These are phyloP conservation scores for Melanchra persicariae DNA, from an alignment of 2,888 invertebrate species.

Conservation along the genomic window DNA sequence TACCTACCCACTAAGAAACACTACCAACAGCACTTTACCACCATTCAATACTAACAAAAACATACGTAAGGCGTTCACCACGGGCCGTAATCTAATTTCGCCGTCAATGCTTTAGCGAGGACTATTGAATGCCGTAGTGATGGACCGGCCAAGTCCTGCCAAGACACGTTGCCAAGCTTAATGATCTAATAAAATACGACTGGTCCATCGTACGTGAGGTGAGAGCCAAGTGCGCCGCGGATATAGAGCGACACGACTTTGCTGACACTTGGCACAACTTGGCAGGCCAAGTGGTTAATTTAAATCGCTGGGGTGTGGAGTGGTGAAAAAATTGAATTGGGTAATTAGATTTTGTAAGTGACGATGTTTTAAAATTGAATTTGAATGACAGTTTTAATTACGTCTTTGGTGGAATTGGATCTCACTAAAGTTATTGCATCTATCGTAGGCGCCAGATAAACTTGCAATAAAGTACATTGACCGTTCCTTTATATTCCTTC, in stretches of 20 bases:
- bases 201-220: constrained; percentile 73
- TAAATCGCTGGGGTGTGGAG: constrained; percentile 43
- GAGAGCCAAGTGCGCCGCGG: constrained; percentile 63
- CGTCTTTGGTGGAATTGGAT: too few relatives aligned
- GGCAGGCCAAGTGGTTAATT: constrained; percentile 46
- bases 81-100: constrained; percentile 63
- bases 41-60: constrained; percentile 32
- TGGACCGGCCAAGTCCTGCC: constrained; percentile 69
- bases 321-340: constrained; percentile 26
- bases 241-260: constrained; percentile 46
- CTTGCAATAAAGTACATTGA: too few relatives aligned
- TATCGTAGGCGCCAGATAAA: too few relatives aligned
- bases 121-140: constrained; percentile 76
- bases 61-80: constrained; percentile 46
- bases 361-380: not conserved
- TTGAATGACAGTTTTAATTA: not conserved
- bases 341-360: not conserved
- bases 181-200: constrained; percentile 84
- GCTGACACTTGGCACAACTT: constrained; percentile 42
- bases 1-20: not conserved
- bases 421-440: too few relatives aligned
- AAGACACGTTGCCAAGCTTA: constrained; percentile 77
- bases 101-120: constrained; percentile 55
- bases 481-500: too few relatives aligned
- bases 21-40: constrained; percentile 13